Percentiles rank a stretch among this genome's conserved stretches.
phyloP scores from a whole-genome alignment of 2,888 invertebrate species.

The Margaritifera margaritifera region DNA sequence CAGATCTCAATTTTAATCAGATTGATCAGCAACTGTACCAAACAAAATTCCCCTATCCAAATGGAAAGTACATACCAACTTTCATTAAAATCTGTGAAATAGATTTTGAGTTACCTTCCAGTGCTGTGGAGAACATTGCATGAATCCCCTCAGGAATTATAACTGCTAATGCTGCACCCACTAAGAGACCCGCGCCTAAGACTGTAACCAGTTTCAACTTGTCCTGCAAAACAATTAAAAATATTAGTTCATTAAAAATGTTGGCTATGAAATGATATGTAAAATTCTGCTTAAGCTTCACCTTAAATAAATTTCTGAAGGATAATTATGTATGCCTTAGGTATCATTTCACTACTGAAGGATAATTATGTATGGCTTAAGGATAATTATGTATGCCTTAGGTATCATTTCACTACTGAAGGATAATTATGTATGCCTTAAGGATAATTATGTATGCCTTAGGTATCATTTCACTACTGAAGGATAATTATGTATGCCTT shows the following conservation, averaged over 20 bases:
- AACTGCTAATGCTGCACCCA: constrained; percentile 97
- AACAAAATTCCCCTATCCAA: background rate
- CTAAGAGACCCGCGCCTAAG: constrained; percentile 95
- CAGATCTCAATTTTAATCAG: too few species aligned
- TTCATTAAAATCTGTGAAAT: background rate
- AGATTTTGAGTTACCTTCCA: constrained; percentile 24
- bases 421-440: background rate
- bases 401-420: background rate
- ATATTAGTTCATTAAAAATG: too few species aligned
- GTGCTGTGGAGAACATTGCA: constrained; percentile 58
- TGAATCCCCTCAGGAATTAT: constrained; percentile 99
- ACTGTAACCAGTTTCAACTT: constrained; percentile 94
- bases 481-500: too few species aligned
- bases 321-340: background rate
- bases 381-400: too few species aligned
- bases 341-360: too few species aligned
- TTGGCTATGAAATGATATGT: background rate
- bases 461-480: too few species aligned
- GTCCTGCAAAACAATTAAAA: constrained; percentile 79
- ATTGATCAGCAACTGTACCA: background rate
- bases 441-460: background rate
- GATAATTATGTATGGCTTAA: too few species aligned
- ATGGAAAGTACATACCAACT: too few species aligned
- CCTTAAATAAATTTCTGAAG: background rate
- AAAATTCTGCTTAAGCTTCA: background rate